Base-by-base conservation (phyloP, 2,888 invertebrate species). In the Drosophila merina region DNA sequence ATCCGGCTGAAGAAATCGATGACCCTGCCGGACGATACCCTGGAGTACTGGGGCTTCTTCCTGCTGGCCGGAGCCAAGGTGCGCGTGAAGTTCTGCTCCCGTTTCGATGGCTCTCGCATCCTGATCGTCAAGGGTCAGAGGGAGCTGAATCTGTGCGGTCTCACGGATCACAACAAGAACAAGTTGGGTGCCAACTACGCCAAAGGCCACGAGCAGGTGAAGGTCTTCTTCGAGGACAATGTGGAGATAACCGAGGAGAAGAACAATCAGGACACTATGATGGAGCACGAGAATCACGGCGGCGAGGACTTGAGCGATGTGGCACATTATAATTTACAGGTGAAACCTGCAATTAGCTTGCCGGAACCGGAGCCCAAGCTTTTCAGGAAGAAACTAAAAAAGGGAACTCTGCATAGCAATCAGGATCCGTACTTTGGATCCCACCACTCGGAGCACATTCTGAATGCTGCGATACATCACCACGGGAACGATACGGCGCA, bases 1-100 rank as follows among this genome's bases (percentile, higher is more conserved):
- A 95, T 96, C 77, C 92, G 95, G 75, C 92, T 97, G 77, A 96
- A 95, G 89, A 97, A 97, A 88, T 96, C 96, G 5, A 96, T 97
- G 95, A 93, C 93, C 2, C 91, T 97, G 72, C 96, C 96, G 0
- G 97, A 97, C 90, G 97, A 97, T 84, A 96, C 96, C 8, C 91
- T 97, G 36, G 97, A 97, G 90, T 97, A 97, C 90, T 97, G 96
- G 96, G 96, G 97, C 2, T 97, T 97, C 92, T 97, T 95, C 92
- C 92, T 97, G 49, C 92, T 96, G 51, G 94, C 95, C 91, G 96
- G 96, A 26, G 96, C 97, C 1, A 94, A 93, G 9, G 96, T 97
- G 2, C 94, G 94, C 74, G 92, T 97, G 26, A 95, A 96, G 86
- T 95, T 96, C 47, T 97, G 97, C 89, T 96, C 97, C 9, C 94